Evolutionary conservation across 2,888 invertebrate species (phyloP).

Genomic region (Pemphredon lugubris): DNA sequence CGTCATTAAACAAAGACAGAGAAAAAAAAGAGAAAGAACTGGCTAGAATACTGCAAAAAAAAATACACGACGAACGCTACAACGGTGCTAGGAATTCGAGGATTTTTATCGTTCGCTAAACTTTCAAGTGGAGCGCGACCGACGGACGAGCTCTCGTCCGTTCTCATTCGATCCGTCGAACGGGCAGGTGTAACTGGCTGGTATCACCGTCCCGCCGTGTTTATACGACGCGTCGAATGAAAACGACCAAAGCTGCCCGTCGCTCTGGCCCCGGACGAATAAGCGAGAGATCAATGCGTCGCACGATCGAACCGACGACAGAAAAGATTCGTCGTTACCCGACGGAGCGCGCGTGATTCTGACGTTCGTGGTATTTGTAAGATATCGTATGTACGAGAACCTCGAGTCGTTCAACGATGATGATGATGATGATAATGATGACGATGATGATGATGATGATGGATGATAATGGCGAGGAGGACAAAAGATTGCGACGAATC

Average conservation of each 20-base stretch:
- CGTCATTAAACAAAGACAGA: neutral
- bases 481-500: constrained; percentile 48
- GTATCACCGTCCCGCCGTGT: neutral
- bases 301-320: neutral
- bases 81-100: neutral
- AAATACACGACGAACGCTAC: constrained; percentile 1
- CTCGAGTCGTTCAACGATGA: constrained; percentile 17
- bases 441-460: too few relatives aligned
- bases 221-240: neutral
- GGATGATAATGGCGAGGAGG: too few relatives aligned
- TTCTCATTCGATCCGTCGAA: neutral
- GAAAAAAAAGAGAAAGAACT: too few relatives aligned
- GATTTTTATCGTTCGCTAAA: neutral
- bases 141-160: neutral
- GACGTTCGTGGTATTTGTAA: too few relatives aligned
- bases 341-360: too few relatives aligned
- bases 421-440: neutral
- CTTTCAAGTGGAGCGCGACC: too few relatives aligned
- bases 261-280: neutral
- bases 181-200: neutral
- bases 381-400: neutral
- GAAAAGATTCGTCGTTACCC: too few relatives aligned
- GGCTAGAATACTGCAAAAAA: constrained; percentile 42
- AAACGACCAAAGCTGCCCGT: neutral
- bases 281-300: neutral